Evolutionary conservation across 2,888 invertebrate genomes (phyloP).

Genomic region (Drosophila robusta): DNA sequence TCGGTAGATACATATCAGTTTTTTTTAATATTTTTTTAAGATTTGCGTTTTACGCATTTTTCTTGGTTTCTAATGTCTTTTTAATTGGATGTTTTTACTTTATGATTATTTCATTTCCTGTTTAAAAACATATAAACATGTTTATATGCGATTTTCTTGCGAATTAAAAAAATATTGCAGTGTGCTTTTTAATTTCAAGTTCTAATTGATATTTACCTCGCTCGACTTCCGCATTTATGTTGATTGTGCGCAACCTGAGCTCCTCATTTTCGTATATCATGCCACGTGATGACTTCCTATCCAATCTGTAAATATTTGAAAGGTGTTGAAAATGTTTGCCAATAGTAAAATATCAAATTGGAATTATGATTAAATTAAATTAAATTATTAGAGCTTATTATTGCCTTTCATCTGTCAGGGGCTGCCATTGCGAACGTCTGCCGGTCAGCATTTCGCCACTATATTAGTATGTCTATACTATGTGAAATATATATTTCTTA

Average conservation of each 20-base stretch:
- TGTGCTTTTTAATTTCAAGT: neutral
- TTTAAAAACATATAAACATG: neutral
- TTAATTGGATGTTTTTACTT: slow-evolving; percentile 65
- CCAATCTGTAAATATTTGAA: slow-evolving; percentile 87
- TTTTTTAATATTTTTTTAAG: slow-evolving; percentile 34
- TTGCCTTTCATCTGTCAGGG: slow-evolving; percentile 70
- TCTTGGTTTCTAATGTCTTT: slow-evolving; percentile 60
- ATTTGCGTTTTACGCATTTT: slow-evolving; percentile 25
- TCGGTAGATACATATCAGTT: slow-evolving; percentile 9
- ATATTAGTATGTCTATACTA: slow-evolving; percentile 10
- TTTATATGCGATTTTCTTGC: neutral
- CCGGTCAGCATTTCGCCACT: slow-evolving; percentile 58
- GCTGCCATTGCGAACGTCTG: slow-evolving; percentile 70
- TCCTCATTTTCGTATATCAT: slow-evolving; percentile 98
- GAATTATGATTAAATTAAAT: neutral
- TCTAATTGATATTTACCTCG: slow-evolving; percentile 87
- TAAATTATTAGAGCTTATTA: slow-evolving; percentile 7
- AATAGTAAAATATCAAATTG: neutral
- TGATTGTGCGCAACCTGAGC: slow-evolving; percentile 93
- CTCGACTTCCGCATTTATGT: slow-evolving; percentile 96
- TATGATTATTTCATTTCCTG: slow-evolving; percentile 52
- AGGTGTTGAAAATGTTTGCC: neutral
- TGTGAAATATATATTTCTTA: neutral
- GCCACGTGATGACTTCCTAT: slow-evolving; percentile 95
- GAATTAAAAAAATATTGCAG: neutral